Evolutionary conservation across 2,797 vertebrate species (phyloP).

Genomic region (Myotis planiceps): DNA sequence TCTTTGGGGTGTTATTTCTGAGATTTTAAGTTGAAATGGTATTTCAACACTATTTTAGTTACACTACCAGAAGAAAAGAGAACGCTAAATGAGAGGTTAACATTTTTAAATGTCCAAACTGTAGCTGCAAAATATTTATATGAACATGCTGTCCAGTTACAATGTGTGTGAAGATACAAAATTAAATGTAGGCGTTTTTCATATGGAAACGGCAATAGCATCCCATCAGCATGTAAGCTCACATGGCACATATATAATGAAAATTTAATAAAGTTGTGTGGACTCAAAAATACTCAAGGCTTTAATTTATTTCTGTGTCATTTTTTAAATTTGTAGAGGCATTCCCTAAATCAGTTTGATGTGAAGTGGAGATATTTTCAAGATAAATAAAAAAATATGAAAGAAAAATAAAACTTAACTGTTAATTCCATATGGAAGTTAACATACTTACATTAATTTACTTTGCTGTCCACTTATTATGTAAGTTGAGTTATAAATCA

Average conservation of each 20-base stretch:
- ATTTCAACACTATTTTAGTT: constrained; percentile 28
- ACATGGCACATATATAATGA: neutral
- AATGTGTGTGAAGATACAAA: neutral
- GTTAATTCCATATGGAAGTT: neutral
- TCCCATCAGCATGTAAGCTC: neutral
- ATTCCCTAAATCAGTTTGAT: neutral
- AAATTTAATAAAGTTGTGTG: neutral
- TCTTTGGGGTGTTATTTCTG: constrained; percentile 52
- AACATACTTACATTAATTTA: neutral
- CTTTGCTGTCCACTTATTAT: neutral
- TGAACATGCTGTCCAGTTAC: neutral
- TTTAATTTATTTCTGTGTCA: constrained; percentile 17
- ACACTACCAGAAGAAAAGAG: neutral
- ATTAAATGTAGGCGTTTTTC: neutral
- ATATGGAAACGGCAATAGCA: neutral
- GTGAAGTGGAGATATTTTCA: neutral
- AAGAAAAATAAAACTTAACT: neutral
- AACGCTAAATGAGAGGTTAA: neutral
- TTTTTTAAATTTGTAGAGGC: neutral
- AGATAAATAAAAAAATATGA: neutral
- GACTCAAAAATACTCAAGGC: neutral
- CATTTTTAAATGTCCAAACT: neutral
- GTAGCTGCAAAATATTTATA: neutral
- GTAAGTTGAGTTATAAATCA: neutral
- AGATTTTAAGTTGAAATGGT: constrained; percentile 50